Base-by-base conservation (phyloP, 2,113 vertebrate genomes). In the Cavia aperea region DNA sequence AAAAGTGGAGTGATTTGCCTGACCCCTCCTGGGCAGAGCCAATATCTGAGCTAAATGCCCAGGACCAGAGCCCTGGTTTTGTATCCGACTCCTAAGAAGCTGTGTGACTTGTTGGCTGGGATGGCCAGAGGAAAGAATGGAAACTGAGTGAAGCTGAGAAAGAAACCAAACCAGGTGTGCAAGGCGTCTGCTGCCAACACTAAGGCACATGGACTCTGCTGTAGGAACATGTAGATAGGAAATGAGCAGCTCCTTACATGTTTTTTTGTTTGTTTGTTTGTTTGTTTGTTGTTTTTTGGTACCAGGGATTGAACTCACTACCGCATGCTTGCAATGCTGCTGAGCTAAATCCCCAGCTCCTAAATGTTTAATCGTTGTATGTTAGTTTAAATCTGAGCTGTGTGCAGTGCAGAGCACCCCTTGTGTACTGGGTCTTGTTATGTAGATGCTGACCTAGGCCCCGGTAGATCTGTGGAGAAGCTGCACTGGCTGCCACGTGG, bases 361-460 rank as follows among this genome's bases (percentile, higher is more conserved):
- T 39, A 39, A 39, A 39, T 39, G 49, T 51, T 51, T 54, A 72
- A 70, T 79, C 54, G 16, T 58, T 81, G 46, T 78, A 75, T 23
- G n/a, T 68, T 54, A 78, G 72, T 60, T 91, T 68, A 77, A 86
- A n/a, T 65, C 77, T 81, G 70, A 81, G 65, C 54, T 84, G 24
- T 15, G 8, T 49, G 19, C 62, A 56, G 0, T 73, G 60, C 43
- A 16, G 36, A 49, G 14, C 54, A 68, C 51, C 46, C 11, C 79
- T 88, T n/a, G 31, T 73, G 56, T 54, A 9, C n/a, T 92, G 12
- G 73, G 7, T 65, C 83, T 49, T 72, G 56, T 54, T 66, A 9
- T 11, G 16, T 86, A 81, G 43, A 89, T 89, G 78, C 79, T 39
- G 23, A 85, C 29, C 46, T 56, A 62, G 60, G 46, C n/a, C 84